Base-by-base conservation (phyloP, 2,797 vertebrate species). In the Ptychadena robeensis region DNA sequence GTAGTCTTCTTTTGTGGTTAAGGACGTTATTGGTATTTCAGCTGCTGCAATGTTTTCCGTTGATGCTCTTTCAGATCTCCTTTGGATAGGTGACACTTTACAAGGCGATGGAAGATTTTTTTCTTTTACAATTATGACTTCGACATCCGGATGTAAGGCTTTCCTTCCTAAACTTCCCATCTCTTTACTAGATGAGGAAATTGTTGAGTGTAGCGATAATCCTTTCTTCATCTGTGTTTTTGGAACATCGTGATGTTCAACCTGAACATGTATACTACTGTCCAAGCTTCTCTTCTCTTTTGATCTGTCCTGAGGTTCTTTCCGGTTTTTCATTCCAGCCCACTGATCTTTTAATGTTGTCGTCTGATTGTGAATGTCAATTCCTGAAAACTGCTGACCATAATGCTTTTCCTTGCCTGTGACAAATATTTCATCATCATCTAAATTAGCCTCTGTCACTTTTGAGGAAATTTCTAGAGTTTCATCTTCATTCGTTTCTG, bases 401-500 rank as follows among this genome's bases (percentile, higher is more conserved):
- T 93, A 94, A 85, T 93, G 92, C 85, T 86, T 91, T 77, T 92
- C 95, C n/a, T 86, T 88, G 78, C 94, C 18, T 86, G 88, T 87
- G 93, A 84, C 88, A 73, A 90, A 91, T 6, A n/a, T 68, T 37
- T 64, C 81, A 10, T 91, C 90, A 1, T 93, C 90, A 18, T 93
- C 93, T 84, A 89, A 90, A 86, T 93, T 94, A 25, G 94, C 94
- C 83, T 98, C 97, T 0, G 94, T 96, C 86, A 97, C 96, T 1
- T 94, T 92, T 25, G 96, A 96, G n/a, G 96, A 97, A 15, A 94
- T 85, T 61, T 96, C 95, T 2, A 93, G 89, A 37, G 90, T 86
- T 30, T 90, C 92, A 78, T 94, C 92, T 75, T 98, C 96, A 2
- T 94, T 93, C 15, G 97, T 96, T 89, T 99, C 97, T 1, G 97